Percentiles rank a stretch among this genome's conserved stretches.
Evolutionary conservation across 2,113 vertebrate species (phyloP).

Genomic region (Oostethus manadensis): DNA sequence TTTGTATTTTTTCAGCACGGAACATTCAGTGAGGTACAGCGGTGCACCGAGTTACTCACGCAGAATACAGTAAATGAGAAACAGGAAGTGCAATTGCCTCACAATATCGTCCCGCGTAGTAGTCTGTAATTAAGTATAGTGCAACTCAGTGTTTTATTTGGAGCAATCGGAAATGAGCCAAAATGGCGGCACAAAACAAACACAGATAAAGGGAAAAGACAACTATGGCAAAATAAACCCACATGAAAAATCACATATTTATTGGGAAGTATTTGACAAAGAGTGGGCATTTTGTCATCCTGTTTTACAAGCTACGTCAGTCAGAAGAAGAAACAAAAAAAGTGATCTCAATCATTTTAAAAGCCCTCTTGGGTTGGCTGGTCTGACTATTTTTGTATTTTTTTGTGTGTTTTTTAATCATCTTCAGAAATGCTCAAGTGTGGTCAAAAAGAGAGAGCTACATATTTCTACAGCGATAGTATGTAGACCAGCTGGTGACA

Average conservation of each 20-base stretch:
- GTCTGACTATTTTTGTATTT: slow-evolving; percentile 11
- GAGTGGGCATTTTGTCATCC: slow-evolving; percentile 60
- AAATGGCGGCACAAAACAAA: no score
- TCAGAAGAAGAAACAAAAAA: slow-evolving; percentile 18
- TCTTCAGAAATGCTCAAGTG: slow-evolving; percentile 47
- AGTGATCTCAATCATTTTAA: slow-evolving; percentile 29
- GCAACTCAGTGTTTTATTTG: no score
- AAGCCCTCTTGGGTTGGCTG: slow-evolving; percentile 36
- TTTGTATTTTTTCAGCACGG: no score
- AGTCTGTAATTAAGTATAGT: no score
- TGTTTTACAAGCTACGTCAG: slow-evolving; percentile 55
- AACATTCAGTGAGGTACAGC: no score
- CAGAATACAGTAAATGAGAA: no score
- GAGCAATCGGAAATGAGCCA: no score
- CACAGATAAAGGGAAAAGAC: no score
- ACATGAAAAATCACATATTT: slow-evolving; percentile 63
- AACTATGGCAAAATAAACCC: background rate
- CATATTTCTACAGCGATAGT: slow-evolving; percentile 58
- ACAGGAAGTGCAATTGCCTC: no score
- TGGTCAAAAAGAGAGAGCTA: slow-evolving; percentile 55
- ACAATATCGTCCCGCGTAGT: no score
- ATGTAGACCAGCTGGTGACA: slow-evolving; percentile 55
- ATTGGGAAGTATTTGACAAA: slow-evolving; percentile 73
- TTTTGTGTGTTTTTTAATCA: slow-evolving; percentile 20
- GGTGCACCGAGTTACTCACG: no score